Conservation (phyloP, 1,140 invertebrate genomes). For the Oncopodura yosiiana region DNA sequence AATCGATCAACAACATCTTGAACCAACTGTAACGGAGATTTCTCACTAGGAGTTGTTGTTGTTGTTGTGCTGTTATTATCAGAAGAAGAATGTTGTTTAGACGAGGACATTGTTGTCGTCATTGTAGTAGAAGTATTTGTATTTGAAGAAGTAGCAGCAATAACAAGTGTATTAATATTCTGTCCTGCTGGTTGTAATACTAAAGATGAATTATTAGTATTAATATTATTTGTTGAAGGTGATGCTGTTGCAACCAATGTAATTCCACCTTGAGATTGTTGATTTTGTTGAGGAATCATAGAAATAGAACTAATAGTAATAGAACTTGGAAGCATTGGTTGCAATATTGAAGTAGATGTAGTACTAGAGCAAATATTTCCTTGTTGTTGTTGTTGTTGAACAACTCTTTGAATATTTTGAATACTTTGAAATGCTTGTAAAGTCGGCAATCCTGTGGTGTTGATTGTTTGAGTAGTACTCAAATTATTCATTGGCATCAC, state of each 20-base stretch:
- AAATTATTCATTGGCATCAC: constrained; percentile 8
- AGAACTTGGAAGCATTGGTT: constrained; percentile 22
- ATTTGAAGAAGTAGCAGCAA: background rate
- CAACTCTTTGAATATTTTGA: constrained; percentile 5
- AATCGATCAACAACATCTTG: constrained; percentile 34
- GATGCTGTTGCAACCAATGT: background rate
- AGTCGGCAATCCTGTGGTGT: background rate
- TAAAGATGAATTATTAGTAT: background rate
- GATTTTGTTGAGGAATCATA: constrained; percentile 10
- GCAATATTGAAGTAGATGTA: constrained; percentile 5
- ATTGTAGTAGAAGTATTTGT: background rate
- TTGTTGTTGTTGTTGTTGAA: background rate
- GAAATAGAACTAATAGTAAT: constrained; percentile 32
- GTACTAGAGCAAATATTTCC: background rate
- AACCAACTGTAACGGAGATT: constrained; percentile 33
- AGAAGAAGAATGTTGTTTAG: too few species aligned
- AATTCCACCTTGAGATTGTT: background rate
- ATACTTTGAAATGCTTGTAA: background rate
- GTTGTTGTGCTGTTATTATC: background rate
- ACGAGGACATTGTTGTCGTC: background rate
- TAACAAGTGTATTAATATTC: background rate
- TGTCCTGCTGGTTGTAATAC: too few species aligned
- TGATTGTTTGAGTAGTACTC: background rate
- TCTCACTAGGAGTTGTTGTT: constrained; percentile 11
- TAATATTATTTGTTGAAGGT: background rate